A percentile compares a stretch with the other conserved stretches of the same genome.
Evolutionary conservation across 2,888 invertebrate genomes (phyloP).

Genomic region (Lumbricus terrestris): DNA sequence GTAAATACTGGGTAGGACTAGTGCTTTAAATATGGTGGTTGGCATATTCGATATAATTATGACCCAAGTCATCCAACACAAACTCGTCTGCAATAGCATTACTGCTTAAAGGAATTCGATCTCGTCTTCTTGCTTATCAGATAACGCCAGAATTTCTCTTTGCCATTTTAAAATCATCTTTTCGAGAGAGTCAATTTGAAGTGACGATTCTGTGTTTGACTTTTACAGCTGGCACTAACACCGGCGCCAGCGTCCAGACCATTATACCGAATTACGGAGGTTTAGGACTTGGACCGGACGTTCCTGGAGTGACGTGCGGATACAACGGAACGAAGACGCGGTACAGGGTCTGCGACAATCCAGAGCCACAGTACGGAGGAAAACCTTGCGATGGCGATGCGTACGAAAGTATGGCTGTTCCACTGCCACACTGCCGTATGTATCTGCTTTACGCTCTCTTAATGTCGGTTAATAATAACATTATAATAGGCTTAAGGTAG

Average conservation of each 20-base stretch:
- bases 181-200: neutral
- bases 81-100: too few relatives aligned
- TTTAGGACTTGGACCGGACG: neutral
- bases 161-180: neutral
- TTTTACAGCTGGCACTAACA: neutral
- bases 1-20: too few relatives aligned
- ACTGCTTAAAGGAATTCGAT: neutral
- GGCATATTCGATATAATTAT: too few relatives aligned
- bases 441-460: neutral
- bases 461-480: neutral
- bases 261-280: neutral
- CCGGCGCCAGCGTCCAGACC: neutral
- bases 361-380: conserved; percentile 52
- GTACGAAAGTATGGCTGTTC: conserved; percentile 45
- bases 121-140: neutral
- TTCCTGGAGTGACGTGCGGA: conserved; percentile 46
- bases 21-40: too few relatives aligned
- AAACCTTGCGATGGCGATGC: conserved; percentile 47
- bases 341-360: conserved; percentile 52
- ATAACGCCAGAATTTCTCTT: neutral
- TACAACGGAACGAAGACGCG: conserved; percentile 46
- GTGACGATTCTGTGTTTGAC: neutral
- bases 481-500: too few relatives aligned
- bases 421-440: conserved; percentile 44
- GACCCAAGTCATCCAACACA: too few relatives aligned